Percentiles rank a stretch among this genome's conserved stretches.
Conservation (phyloP, 2,888 invertebrate species). For the Zeuzera pyrina region DNA sequence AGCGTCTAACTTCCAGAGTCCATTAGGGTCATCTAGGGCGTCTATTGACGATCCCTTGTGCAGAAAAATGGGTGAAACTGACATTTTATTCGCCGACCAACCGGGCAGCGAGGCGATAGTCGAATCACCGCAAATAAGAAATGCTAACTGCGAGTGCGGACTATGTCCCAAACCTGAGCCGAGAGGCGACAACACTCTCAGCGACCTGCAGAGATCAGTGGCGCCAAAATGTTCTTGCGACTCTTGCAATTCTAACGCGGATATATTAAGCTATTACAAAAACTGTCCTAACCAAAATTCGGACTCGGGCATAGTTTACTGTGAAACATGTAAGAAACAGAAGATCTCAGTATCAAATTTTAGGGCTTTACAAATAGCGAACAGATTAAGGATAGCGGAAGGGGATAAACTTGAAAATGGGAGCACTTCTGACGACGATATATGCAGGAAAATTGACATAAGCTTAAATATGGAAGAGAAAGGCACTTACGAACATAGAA, state of each 20-base stretch:
- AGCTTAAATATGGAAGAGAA: conserved; percentile 56
- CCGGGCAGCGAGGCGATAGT: conserved; percentile 43
- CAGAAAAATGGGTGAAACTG: conserved; percentile 45
- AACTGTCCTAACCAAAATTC: conserved; percentile 54
- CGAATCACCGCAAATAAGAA: conserved; percentile 37
- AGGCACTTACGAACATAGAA: conserved; percentile 47
- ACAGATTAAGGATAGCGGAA: conserved; percentile 50
- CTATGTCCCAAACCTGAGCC: conserved; percentile 55
- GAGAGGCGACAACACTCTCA: conserved; percentile 50
- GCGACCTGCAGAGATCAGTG: conserved; percentile 61
- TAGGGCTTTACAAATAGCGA: conserved; percentile 62
- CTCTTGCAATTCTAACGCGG: conserved; percentile 58
- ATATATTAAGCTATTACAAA: conserved; percentile 55
- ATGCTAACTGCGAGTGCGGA: conserved; percentile 59
- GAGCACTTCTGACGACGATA: conserved; percentile 49
- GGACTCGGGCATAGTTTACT: conserved; percentile 60
- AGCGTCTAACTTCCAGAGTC: conserved; percentile 47
- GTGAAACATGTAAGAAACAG: conserved; percentile 61
- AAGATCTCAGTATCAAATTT: conserved; percentile 66
- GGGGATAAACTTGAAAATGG: conserved; percentile 48
- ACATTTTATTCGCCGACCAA: conserved; percentile 60
- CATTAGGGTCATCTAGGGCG: conserved; percentile 41
- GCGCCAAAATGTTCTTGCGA: conserved; percentile 54
- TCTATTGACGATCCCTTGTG: conserved; percentile 58
- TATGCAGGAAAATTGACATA: conserved; percentile 58